A percentile compares a stretch with the other conserved stretches of the same genome.
Evolutionary conservation across 2,113 vertebrate species (phyloP).

Genomic region (Rhinogobius similis): DNA sequence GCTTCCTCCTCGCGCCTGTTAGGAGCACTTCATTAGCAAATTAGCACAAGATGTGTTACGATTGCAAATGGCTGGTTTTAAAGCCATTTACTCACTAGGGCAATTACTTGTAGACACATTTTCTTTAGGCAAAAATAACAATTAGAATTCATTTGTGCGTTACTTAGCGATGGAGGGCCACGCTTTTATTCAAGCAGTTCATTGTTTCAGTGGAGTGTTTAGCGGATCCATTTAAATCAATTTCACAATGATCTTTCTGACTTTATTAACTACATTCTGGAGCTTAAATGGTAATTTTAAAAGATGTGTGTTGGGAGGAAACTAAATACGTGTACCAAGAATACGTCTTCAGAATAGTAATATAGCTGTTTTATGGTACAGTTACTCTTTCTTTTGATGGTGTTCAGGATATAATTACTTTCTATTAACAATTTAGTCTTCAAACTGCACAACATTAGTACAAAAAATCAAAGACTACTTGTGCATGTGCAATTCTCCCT

Average conservation of each 20-base stretch:
- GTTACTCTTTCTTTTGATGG: too few relatives aligned
- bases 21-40: neutral
- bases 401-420: too few relatives aligned
- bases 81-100: neutral
- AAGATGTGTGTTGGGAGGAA: too few relatives aligned
- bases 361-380: too few relatives aligned
- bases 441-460: too few relatives aligned
- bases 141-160: neutral
- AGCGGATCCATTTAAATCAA: neutral
- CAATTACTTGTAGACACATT: constrained; percentile 7
- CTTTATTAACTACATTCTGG: neutral
- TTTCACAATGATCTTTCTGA: neutral
- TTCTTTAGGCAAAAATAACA: constrained; percentile 5
- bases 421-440: too few relatives aligned
- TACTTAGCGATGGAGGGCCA: neutral
- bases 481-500: too few relatives aligned
- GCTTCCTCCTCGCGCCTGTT: neutral
- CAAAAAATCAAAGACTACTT: too few relatives aligned
- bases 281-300: too few relatives aligned
- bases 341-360: too few relatives aligned
- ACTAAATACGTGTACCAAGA: too few relatives aligned
- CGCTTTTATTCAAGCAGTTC: neutral
- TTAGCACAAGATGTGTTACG: constrained; percentile 4
- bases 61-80: constrained; percentile 8
- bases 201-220: neutral